Percentiles rank a stretch among this genome's conserved stretches.
phyloP scores from a whole-genome alignment of 2,797 vertebrate genomes.

The Ambastaia sidthimunki region DNA sequence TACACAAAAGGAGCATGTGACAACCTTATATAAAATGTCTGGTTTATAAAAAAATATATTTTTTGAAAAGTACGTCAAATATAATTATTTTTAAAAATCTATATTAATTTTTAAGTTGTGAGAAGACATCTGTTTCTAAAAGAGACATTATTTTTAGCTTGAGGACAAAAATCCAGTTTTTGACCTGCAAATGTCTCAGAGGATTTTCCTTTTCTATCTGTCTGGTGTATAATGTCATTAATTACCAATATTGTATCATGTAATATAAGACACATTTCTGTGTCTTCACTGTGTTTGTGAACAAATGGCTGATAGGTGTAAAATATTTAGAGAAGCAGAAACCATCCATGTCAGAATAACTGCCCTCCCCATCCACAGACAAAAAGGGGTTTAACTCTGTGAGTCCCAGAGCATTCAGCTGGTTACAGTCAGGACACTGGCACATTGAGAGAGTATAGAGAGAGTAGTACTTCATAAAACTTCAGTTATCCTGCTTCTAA shows the following conservation, averaged over 20 bases:
- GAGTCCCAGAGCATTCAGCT: slow-evolving; percentile 34
- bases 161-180: slow-evolving; percentile 49
- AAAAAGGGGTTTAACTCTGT: slow-evolving; percentile 37
- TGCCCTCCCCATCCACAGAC: slow-evolving; percentile 3
- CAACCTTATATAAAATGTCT: no score
- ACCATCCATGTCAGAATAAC: slow-evolving; percentile 32
- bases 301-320: no score
- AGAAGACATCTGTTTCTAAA: slow-evolving; percentile 8
- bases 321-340: slow-evolving; percentile 15
- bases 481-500: slow-evolving; percentile 16
- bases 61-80: background rate
- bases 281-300: background rate
- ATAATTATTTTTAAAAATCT: background rate
- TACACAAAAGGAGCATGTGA: no score
- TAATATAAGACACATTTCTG: background rate
- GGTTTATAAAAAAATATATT: background rate
- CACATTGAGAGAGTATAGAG: background rate
- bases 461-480: slow-evolving; percentile 7
- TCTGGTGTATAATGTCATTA: background rate
- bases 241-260: background rate
- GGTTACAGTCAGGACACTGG: slow-evolving; percentile 22
- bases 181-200: slow-evolving; percentile 40
- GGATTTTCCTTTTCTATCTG: slow-evolving; percentile 34
- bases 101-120: background rate
- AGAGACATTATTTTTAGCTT: slow-evolving; percentile 16